Conservation (phyloP, 2,888 invertebrate species). For the Drosophila recens region DNA sequence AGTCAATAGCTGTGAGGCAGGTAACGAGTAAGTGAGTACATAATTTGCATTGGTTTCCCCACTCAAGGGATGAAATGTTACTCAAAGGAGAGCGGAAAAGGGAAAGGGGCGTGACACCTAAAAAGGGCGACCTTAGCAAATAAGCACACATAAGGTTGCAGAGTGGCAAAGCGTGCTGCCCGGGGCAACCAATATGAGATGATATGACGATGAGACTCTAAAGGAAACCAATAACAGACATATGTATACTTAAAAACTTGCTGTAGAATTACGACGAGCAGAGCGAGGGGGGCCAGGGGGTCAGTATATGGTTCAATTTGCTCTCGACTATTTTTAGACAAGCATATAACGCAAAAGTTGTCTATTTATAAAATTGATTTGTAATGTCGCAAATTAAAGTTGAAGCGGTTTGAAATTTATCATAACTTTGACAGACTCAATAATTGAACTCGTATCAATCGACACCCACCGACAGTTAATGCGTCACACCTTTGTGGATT, state of each 20-base stretch:
- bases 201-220: slow-evolving; percentile 21
- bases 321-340: slow-evolving; percentile 37
- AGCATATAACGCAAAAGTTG: slow-evolving; percentile 2
- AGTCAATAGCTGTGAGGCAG: slow-evolving; percentile 60
- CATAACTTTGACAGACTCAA: neutral
- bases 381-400: slow-evolving; percentile 13
- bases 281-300: neutral
- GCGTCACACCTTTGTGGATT: slow-evolving; percentile 36
- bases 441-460: neutral
- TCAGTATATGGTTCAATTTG: neutral
- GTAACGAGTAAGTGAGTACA: slow-evolving; percentile 53
- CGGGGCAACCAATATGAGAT: slow-evolving; percentile 58
- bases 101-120: slow-evolving; percentile 10
- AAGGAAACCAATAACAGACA: slow-evolving; percentile 49
- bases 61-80: neutral
- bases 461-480: slow-evolving; percentile 17
- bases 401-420: slow-evolving; percentile 7
- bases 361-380: slow-evolving; percentile 39
- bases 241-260: slow-evolving; percentile 25
- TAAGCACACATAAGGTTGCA: slow-evolving; percentile 56
- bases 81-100: neutral
- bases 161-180: slow-evolving; percentile 42
- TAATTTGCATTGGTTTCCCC: slow-evolving; percentile 61
- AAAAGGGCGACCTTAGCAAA: slow-evolving; percentile 49
- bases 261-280: slow-evolving; percentile 7